A percentile compares a stretch with the other conserved stretches of the same genome.
These are phyloP conservation scores for Tillus elongatus DNA, from an alignment of 2,888 invertebrate genomes.

Conservation along the genomic window DNA sequence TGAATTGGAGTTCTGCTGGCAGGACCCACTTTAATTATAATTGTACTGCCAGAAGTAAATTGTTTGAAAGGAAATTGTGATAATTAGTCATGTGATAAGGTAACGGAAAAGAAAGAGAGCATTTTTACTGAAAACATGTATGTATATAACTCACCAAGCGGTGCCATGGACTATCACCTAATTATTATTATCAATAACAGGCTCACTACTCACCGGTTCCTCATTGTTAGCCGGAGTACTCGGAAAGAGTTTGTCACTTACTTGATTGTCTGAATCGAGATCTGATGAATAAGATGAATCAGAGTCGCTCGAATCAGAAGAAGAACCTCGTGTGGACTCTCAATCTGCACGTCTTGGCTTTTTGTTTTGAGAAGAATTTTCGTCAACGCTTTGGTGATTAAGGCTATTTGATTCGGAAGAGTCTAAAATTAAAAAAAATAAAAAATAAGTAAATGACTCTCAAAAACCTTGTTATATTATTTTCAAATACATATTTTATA, in stretches of 20 bases:
- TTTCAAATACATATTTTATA: too few species aligned
- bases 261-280: constrained; percentile 3
- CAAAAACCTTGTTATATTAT: too few species aligned
- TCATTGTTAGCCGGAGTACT: background rate
- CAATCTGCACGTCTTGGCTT: background rate
- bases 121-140: too few species aligned
- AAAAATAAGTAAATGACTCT: constrained; percentile 1
- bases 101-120: too few species aligned
- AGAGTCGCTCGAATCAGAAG: constrained; percentile 4
- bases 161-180: constrained; percentile 4
- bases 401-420: constrained; percentile 1
- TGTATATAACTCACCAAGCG: too few species aligned
- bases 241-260: constrained; percentile 2
- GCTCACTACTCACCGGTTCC: constrained; percentile 2
- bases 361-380: constrained; percentile 1
- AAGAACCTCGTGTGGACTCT: constrained; percentile 2
- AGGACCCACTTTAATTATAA: too few species aligned
- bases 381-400: too few species aligned
- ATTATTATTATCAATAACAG: background rate
- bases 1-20: too few species aligned
- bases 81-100: too few species aligned
- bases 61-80: too few species aligned
- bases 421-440: background rate
- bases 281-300: constrained; percentile 1
- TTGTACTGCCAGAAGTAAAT: too few species aligned